Evolutionary conservation across 2,113 vertebrate species (phyloP).

Genomic region (Cepphus grylle): DNA sequence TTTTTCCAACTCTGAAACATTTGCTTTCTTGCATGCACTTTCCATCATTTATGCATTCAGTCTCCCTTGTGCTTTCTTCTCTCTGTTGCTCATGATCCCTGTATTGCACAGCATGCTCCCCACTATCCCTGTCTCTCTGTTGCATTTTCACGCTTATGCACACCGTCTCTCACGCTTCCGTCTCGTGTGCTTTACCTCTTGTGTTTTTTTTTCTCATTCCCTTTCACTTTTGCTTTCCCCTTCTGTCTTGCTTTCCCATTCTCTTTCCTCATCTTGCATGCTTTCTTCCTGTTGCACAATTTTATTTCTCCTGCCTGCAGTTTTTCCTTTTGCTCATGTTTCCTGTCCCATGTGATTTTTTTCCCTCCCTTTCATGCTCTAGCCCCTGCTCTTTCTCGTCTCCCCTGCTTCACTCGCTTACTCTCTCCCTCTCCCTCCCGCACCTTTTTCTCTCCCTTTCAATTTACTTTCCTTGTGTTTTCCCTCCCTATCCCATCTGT

Average conservation of each 20-base stretch:
- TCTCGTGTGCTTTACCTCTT: neutral
- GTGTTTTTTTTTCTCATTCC: neutral
- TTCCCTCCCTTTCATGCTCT: neutral
- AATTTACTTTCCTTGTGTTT: neutral
- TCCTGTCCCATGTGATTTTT: neutral
- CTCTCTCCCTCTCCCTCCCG: neutral
- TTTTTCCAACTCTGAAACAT: neutral
- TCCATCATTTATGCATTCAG: neutral
- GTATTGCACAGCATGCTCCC: neutral
- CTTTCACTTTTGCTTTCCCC: neutral
- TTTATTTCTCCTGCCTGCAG: neutral
- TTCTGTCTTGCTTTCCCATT: neutral
- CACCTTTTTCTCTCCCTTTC: too few species aligned
- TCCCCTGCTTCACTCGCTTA: neutral
- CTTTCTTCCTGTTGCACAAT: neutral
- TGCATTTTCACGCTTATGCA: neutral
- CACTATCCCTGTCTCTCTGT: too few species aligned
- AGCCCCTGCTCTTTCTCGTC: neutral
- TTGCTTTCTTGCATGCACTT: neutral
- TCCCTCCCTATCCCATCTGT: neutral
- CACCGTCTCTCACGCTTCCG: neutral
- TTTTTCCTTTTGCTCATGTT: neutral
- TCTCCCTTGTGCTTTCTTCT: neutral
- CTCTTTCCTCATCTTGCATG: neutral
- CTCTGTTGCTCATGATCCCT: neutral